A percentile compares a stretch with the other conserved stretches of the same genome.
Evolutionary conservation across 2,797 vertebrate species (phyloP).

Genomic region (Columba guinea): DNA sequence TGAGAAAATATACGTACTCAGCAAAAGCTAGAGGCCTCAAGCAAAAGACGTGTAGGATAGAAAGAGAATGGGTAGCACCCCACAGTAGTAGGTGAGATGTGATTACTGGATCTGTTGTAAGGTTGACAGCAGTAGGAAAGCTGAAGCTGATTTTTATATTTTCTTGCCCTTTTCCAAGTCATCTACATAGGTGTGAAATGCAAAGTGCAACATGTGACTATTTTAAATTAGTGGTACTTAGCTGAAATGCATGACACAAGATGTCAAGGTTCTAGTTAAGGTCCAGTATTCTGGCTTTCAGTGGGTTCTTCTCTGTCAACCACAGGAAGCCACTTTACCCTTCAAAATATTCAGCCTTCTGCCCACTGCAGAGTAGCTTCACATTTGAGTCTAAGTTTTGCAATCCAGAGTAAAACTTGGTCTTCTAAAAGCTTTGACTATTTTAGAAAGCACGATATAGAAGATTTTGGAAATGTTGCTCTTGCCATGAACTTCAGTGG

Average conservation of each 20-base stretch:
- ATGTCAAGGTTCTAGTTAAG: background rate
- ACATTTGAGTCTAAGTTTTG: background rate
- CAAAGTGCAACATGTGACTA: background rate
- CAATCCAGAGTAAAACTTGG: background rate
- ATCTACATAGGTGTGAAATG: background rate
- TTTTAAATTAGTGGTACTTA: background rate
- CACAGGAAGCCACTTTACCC: background rate
- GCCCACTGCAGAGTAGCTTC: background rate
- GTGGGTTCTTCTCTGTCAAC: background rate
- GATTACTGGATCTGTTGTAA: background rate
- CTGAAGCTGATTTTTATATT: background rate
- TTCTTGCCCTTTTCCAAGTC: background rate
- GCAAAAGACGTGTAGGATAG: background rate
- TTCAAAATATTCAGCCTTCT: background rate
- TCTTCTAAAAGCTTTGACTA: background rate
- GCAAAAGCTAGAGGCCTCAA: background rate
- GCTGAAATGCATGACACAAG: background rate
- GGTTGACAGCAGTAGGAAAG: background rate
- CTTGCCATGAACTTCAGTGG: background rate
- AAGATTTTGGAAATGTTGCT: background rate
- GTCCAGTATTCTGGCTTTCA: background rate
- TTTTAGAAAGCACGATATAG: background rate
- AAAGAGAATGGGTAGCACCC: rapidly evolving
- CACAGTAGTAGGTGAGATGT: background rate
- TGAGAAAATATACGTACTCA: background rate